Base-by-base conservation (phyloP, 2,888 invertebrate genomes). In the Drosophila neoperkinsi region DNA sequence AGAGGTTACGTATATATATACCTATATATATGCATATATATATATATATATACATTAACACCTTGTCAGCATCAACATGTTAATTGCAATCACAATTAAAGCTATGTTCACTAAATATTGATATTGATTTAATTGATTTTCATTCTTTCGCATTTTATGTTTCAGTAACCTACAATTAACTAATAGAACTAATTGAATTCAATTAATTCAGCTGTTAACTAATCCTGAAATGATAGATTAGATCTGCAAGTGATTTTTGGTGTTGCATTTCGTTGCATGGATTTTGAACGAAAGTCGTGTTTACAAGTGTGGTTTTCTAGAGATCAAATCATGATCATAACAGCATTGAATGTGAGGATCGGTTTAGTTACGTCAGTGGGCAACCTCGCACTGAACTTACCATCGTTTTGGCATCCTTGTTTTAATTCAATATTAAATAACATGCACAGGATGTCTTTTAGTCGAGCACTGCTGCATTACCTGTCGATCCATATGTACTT, bases 111-210 rank as follows among this genome's bases (percentile, higher is more conserved):
- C 25, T 28, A 11, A 55, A n/a, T 52, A 16, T 52, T 21, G 6
- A 18, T 55, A 38, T 55, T 55, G 55, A 55, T 55, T 38, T 28
- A 18, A 38, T 55, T 38, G 4, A 55, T 38, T 28, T 28, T 11
- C 36, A 16, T 7, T 46, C 21, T 16, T 25, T 46, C 21, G 4
- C 3, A 46, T 16, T 25, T 18, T 9, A 16, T 25, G 46, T 25
- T 16, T 25, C 16, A 9, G 25, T 46, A 46, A 16, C 46, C 46
- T 16, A 25, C 18, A 55, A 55, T 38, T 28, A 55, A 28, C 25
- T 4, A 38, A 55, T 28, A 11, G 1, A 11, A 28, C 1, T 18
- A 55, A 55, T 55, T 28, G 13, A 28, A 18, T 55, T 36, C 0
- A 36, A 18, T n/a, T 28, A 28, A 38, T 34, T 25, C 7, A 21